A percentile compares a stretch with the other conserved stretches of the same genome.
Evolutionary conservation across 2,113 vertebrate species (phyloP).

Genomic region (Gulo gulo): DNA sequence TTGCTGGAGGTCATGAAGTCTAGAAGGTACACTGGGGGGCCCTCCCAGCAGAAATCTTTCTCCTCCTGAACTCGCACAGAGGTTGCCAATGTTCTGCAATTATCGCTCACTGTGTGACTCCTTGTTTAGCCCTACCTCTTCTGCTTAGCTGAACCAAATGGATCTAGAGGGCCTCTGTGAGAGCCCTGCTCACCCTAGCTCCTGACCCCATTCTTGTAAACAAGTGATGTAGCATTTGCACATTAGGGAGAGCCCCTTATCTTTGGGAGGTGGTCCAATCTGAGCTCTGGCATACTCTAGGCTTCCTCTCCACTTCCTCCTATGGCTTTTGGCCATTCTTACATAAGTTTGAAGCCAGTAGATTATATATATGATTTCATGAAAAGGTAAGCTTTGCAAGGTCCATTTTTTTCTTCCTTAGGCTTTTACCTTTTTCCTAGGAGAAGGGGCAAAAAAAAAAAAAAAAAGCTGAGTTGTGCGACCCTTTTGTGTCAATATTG

Average conservation of each 20-base stretch:
- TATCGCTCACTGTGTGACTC: background rate
- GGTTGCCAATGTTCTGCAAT: background rate
- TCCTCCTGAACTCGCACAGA: background rate
- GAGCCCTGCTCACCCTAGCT: background rate
- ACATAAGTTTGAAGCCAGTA: background rate
- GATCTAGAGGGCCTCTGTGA: background rate
- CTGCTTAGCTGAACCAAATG: background rate
- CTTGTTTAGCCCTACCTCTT: background rate
- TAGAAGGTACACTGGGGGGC: background rate
- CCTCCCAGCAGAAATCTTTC: background rate
- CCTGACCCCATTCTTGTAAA: background rate
- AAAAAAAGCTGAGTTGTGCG: background rate
- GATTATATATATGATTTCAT: background rate
- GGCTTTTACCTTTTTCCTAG: background rate
- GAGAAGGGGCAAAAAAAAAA: background rate
- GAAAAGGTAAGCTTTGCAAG: constrained; percentile 6
- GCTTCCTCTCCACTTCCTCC: background rate
- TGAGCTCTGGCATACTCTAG: background rate
- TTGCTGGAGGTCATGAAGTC: background rate
- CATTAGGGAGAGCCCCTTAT: background rate
- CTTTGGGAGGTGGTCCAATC: background rate
- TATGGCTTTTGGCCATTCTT: background rate
- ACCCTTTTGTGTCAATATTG: background rate
- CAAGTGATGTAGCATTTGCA: background rate
- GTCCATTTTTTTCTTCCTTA: background rate